A percentile compares a stretch with the other conserved stretches of the same genome.
These are phyloP conservation scores for Hipposideros larvatus DNA, from an alignment of 2,797 vertebrate genomes.

Conservation along the genomic window DNA sequence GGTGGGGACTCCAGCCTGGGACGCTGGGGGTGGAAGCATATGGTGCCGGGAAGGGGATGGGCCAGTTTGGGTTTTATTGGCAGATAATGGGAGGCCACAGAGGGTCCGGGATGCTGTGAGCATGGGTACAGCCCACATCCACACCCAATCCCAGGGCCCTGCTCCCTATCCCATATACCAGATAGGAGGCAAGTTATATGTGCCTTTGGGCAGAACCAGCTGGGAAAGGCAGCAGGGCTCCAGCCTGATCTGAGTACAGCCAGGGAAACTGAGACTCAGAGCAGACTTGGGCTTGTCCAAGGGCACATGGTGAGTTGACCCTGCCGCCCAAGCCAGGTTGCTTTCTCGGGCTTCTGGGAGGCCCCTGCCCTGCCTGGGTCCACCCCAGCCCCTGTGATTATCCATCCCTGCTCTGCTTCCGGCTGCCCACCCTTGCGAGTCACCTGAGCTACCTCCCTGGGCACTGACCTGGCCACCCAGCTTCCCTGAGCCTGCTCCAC, in stretches of 20 bases:
- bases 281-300: background rate
- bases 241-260: background rate
- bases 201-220: background rate
- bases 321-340: background rate
- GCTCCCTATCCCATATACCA: background rate
- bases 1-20: background rate
- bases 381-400: no score
- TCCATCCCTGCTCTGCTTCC: background rate
- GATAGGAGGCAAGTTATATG: background rate
- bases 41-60: rapidly evolving
- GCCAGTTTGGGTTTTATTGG: background rate
- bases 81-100: background rate
- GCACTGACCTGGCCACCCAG: background rate
- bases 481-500: no score
- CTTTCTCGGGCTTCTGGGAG: background rate
- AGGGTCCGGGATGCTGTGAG: no score
- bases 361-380: background rate
- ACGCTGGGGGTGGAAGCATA: background rate
- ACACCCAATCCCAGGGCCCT: background rate
- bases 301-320: background rate
- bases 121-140: background rate
- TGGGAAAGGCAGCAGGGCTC: background rate
- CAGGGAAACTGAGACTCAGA: background rate
- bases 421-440: background rate
- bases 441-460: background rate